Conservation (phyloP, 2,888 invertebrate genomes). For the Escarpia spicata region DNA sequence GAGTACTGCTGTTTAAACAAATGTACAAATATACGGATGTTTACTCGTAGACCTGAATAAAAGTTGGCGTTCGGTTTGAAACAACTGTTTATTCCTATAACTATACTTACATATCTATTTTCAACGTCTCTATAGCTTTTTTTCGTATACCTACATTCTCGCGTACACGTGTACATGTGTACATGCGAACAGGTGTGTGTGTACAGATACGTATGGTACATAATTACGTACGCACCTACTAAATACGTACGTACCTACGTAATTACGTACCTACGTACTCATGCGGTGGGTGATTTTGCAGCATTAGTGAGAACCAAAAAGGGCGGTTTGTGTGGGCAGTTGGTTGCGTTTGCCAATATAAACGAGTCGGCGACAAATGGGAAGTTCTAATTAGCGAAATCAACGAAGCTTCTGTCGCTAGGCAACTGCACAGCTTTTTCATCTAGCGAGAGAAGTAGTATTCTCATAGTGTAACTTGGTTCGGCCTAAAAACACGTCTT, state of each 20-base stretch:
- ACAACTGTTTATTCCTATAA: background rate
- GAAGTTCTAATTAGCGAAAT: conserved; percentile 6
- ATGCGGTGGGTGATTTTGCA: background rate
- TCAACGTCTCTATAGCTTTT: too few species aligned
- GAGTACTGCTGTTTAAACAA: background rate
- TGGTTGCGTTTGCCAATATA: background rate
- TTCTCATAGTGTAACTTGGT: background rate
- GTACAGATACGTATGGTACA: too few species aligned
- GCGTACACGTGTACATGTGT: too few species aligned
- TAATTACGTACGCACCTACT: too few species aligned
- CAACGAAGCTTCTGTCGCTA: background rate
- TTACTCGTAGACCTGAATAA: background rate
- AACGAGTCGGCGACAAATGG: background rate
- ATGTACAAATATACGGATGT: background rate
- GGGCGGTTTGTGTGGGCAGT: background rate
- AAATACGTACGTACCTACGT: too few species aligned
- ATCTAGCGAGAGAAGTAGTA: background rate
- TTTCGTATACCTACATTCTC: too few species aligned
- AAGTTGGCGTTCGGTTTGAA: background rate
- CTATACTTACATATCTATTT: too few species aligned
- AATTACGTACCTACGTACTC: background rate
- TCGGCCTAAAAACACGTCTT: background rate
- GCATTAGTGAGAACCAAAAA: background rate
- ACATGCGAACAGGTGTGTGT: too few species aligned
- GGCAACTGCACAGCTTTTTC: background rate